Evolutionary conservation across 2,113 vertebrate genomes (phyloP), one percentile per base, ranked within the genome.

Genomic region (Argyrosomus japonicus): DNA sequence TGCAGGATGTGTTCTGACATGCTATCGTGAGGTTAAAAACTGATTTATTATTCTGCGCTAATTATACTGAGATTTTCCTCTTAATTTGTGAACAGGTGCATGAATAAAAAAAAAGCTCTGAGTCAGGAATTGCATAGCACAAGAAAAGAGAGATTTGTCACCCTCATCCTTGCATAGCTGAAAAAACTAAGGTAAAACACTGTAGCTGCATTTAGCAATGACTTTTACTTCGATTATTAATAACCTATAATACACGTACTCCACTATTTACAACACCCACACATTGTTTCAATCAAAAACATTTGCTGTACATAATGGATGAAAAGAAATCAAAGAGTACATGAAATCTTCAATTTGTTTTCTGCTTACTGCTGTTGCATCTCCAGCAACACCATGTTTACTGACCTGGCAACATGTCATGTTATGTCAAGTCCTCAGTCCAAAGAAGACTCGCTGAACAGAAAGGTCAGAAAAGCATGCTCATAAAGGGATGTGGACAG

Each of bases 331-430:
- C 50, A 77, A 86, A 67, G 40, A 48, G 0, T 29, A 58, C 70
- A 68, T 62, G n/a, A 72, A 73, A 75, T 75, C 60, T 77, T 23
- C 50, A 83, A 80, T 81, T 89, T 89, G 79, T 77, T 74, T 88
- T 85, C 63, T 62, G 56, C 77, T 72, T 27, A 12, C 68, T 81
- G 69, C 77, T 77, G 72, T 75, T 90, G 87, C 85, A 81, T 92
- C 79, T 91, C 74, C 82, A 79, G 75, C 84, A 91, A 89, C 89
- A 89, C 88, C 90, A 88, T 94, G 93, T 93, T 93, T 94, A 92
- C 91, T 95, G 94, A 94, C 92, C 93, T 95, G 93, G 93, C 92
- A 94, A 93, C 91, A 91, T 94, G 94, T 95, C 94, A 92, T 91
- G 73, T 95, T 94, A 90, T 93, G 93, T 95, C 94, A 95, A 93